Conservation (phyloP, 1,140 invertebrate species). For the Papilio aristodemus region DNA sequence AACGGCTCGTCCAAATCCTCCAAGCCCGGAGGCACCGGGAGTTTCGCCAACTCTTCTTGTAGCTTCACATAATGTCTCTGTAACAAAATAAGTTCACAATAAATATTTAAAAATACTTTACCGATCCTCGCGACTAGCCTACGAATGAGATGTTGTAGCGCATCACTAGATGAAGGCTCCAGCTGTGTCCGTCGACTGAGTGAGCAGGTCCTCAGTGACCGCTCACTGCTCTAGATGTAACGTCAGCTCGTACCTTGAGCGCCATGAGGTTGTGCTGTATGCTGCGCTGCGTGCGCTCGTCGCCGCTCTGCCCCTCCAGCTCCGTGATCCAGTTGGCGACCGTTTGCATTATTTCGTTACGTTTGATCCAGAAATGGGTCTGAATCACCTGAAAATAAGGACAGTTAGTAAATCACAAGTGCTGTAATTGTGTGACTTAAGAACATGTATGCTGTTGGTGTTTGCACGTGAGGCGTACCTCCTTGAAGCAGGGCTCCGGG, state of each 20-base stretch:
- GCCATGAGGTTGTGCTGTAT: constrained; percentile 89
- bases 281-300: constrained; percentile 86
- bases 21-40: constrained; percentile 87
- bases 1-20: constrained; percentile 85
- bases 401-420: no score
- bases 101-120: constrained; percentile 1
- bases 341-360: constrained; percentile 93
- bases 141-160: no score
- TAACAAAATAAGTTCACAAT: constrained; percentile 44
- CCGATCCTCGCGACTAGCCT: no score
- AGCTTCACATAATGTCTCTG: constrained; percentile 90
- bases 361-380: constrained; percentile 97
- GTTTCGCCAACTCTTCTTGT: constrained; percentile 88
- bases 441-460: no score
- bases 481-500: constrained; percentile 95
- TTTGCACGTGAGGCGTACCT: constrained; percentile 81
- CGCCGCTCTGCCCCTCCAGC: constrained; percentile 87
- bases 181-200: background rate
- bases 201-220: no score
- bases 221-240: no score
- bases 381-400: constrained; percentile 87
- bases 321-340: constrained; percentile 95
- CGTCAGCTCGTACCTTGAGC: constrained; percentile 87
- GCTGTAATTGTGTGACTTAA: no score
- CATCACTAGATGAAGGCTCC: background rate